These are phyloP conservation scores for Catharus fuscescens DNA, from an alignment of 2,113 vertebrate genomes.

Conservation along the genomic window DNA sequence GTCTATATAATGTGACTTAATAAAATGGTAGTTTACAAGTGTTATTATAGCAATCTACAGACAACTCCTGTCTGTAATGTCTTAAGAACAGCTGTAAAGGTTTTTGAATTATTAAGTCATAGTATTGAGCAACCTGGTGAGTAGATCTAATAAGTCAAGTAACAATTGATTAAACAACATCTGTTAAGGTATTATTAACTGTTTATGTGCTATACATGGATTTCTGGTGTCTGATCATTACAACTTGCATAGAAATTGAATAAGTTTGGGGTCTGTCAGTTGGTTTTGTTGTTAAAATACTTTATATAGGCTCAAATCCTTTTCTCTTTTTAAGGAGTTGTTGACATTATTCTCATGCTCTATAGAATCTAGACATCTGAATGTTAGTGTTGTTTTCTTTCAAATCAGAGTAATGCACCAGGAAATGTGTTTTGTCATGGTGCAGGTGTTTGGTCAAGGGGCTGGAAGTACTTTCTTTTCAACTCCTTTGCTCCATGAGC, in stretches of 20 bases:
- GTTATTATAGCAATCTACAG: conserved; percentile 40
- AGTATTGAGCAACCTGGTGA: conserved; percentile 24
- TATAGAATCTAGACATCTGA: not conserved
- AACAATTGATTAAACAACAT: conserved; percentile 59
- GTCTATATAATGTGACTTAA: conserved; percentile 66
- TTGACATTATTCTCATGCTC: not conserved
- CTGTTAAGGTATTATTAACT: conserved; percentile 57
- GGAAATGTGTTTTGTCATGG: not conserved
- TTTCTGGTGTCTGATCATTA: conserved; percentile 36
- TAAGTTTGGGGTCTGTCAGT: not conserved
- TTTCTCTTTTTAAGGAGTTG: not conserved
- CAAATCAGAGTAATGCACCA: not conserved
- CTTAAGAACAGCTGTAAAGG: conserved; percentile 59
- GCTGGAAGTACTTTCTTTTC: not conserved
- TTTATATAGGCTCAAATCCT: not conserved
- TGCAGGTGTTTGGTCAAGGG: not conserved
- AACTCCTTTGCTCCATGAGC: not conserved
- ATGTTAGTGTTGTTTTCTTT: not conserved
- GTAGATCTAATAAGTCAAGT: conserved; percentile 41
- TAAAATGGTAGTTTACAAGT: conserved; percentile 64
- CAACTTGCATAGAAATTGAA: not conserved
- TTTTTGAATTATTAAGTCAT: conserved; percentile 44
- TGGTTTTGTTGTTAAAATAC: not conserved
- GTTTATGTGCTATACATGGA: conserved; percentile 11
- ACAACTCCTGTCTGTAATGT: conserved; percentile 48